Base-by-base conservation (phyloP, 2,113 vertebrate species). In the Python bivittatus region DNA sequence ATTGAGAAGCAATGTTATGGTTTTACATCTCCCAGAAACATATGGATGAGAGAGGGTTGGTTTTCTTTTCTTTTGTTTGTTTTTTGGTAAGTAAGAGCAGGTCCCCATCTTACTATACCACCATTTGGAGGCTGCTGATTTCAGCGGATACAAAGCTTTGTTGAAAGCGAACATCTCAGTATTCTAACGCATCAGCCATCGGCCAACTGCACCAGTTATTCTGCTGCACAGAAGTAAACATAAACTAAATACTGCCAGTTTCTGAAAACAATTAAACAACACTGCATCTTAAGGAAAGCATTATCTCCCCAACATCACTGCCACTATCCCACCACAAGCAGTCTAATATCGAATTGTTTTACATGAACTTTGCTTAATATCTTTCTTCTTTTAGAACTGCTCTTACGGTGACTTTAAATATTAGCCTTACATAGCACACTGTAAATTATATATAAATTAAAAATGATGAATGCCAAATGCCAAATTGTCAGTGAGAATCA, bases 11-110 rank as follows among this genome's bases (percentile, higher is more conserved):
- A 97, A 95, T 96, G 92, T 94, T 95, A 95, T 58, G 96, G 94
- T 93, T 97, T 96, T 96, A 89, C 95, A 90, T 96, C 96, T 96
- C 94, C 91, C 95, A 93, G 95, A 96, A 97, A 97, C 97, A 97
- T 95, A 96, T 95, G 97, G 96, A 94, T 92, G 87, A 93, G 95
- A 96, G 97, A 79, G 72, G 20, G n/a, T 79, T 79, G 72, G 72
- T 79, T 79, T 79, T 79, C 33, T 79, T 79, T 79, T 88, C 95
- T 94, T 90, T 96, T 96, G 12, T 64, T 64, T 91, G 48, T 12
- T 68, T 93, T 90, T 93, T 88, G 20, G 1, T 60, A 91, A 93
- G 95, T 91, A 96, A 96, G 29, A 93, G 93, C 94, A 95, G 91
- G 48, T 92, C 6, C 88, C 61, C 5, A 33, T 85, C 90, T 91